Evolutionary conservation across 1,140 invertebrate genomes (phyloP), one percentile per base, ranked within the genome.

Genomic region (Euura lappo): DNA sequence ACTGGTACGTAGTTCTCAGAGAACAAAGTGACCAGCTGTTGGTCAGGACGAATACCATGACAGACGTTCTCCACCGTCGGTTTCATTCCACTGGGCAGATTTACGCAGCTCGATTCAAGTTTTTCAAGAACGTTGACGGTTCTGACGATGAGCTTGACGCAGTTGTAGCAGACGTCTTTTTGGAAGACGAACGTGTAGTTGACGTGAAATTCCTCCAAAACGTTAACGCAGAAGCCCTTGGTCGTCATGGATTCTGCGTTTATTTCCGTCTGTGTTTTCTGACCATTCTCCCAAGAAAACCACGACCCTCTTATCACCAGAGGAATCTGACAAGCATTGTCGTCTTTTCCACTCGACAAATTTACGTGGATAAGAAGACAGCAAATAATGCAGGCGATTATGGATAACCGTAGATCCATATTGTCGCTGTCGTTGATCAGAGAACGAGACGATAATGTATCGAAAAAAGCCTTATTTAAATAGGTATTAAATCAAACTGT

Each of bases 41-140:
- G 94, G 83, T 96, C 92, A 13, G 90, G 87, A 74, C 92, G 92
- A 47, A 97, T 86, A 65, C 90, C 90, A 74, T 85, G 86, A 80
- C 96, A 98, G 2, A 97, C 93, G 82, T 92, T 91, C 68, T 94
- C 91, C 2, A 97, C 90, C 4, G 92, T 92, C 44, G 94, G 93
- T 78, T 92, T 89, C 71, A 92, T 89, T 64, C 89, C 88, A 5
- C 80, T 72, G 28, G 88, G 86, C 45, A 96, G 83, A 79, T 91
- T 92, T 0, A 96, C 91, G 86, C 96, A 97, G 11, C 92, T 91
- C 71, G 90, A 92, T 88, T 97, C 95, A 72, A 95, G 91, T 88
- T 97, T 97, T 77, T 98, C 95, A 72, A 98, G 84, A 42, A 98
- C 93, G 90, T 98, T 98, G 0, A 97, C 89, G 8, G 96, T 98